Evolutionary conservation across 2,888 invertebrate genomes (phyloP), one percentile per base, ranked within the genome.

Genomic region (Amphipyra berbera): DNA sequence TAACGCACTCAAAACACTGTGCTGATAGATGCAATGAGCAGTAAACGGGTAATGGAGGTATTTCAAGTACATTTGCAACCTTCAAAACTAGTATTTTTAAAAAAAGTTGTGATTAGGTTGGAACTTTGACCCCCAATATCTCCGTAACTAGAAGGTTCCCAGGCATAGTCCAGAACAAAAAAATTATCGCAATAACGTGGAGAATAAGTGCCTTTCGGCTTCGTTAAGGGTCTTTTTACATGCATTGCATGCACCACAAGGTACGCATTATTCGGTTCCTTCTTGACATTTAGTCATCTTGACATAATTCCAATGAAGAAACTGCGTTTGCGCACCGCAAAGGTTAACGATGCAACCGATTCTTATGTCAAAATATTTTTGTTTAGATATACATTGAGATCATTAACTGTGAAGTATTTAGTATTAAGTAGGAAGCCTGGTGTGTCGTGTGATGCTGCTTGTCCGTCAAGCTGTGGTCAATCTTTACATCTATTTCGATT

Each of bases 331-430:
- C 37, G 61, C 45, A 40, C 21, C 15, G 35, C 58, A 82, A 79
- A 82, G 78, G 77, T 82, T 71, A 79, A 44, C 27, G 44, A 64
- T 64, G 73, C 65, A 58, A 68, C 63, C 35, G 55, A 76, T 61
- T 68, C 61, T 70, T 48, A 48, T 74, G 66, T 55, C 55, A 63
- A 65, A 64, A 72, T 37, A 35, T 15, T 52, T 48, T 41, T 12
- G 33, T 4, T n/a, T 41, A 37, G 14, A 27, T 46, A 70, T 66
- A 70, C 33, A 45, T 65, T 33, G 45, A 13, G 7, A 48, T 52
- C 44, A 1, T 55, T 56, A 37, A 60, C n/a, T 48, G 33, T n/a
- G 38, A 10, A 53, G 37, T 55, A n/a, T 10, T 9, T 37, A 2
- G 42, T 42, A 15, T 47, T 47, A 47, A 47, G 21, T 35, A 35